Evolutionary conservation across 92 coral and sea anemone species (phyloP).

Genomic region (Galaxea fascicularis): DNA sequence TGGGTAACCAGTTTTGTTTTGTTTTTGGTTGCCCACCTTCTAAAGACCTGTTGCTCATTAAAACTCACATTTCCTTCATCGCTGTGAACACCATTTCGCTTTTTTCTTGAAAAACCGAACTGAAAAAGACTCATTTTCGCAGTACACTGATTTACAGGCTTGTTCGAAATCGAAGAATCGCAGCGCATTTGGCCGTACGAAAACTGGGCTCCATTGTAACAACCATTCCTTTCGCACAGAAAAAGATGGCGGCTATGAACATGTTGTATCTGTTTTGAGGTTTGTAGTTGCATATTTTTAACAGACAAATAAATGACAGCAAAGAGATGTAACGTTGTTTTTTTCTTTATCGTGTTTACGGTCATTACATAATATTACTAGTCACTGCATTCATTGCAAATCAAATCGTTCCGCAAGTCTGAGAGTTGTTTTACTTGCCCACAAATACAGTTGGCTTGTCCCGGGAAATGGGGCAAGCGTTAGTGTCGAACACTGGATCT

Average conservation of each 20-base stretch:
- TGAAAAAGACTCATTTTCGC: background rate
- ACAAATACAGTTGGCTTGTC: conserved; percentile 20
- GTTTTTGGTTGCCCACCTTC: no score
- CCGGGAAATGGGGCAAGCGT: conserved; percentile 56
- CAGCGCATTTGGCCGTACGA: background rate
- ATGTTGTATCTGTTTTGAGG: background rate
- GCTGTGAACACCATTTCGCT: no score
- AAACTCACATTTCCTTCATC: no score
- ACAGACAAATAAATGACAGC: background rate
- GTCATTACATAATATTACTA: no score
- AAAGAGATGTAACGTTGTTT: background rate
- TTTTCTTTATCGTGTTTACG: background rate
- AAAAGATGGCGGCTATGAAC: background rate
- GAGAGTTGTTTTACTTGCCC: conserved; percentile 34
- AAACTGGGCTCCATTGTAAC: background rate
- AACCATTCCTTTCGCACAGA: background rate
- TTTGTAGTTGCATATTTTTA: background rate
- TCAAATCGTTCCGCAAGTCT: background rate
- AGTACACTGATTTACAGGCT: background rate
- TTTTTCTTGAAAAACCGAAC: background rate
- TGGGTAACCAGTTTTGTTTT: no score
- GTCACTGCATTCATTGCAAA: background rate
- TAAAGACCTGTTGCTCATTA: no score
- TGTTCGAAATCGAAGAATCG: background rate
- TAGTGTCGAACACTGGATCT: conserved; percentile 50